These are phyloP conservation scores for Oceanites oceanicus DNA, from an alignment of 2,113 vertebrate species.

Conservation along the genomic window DNA sequence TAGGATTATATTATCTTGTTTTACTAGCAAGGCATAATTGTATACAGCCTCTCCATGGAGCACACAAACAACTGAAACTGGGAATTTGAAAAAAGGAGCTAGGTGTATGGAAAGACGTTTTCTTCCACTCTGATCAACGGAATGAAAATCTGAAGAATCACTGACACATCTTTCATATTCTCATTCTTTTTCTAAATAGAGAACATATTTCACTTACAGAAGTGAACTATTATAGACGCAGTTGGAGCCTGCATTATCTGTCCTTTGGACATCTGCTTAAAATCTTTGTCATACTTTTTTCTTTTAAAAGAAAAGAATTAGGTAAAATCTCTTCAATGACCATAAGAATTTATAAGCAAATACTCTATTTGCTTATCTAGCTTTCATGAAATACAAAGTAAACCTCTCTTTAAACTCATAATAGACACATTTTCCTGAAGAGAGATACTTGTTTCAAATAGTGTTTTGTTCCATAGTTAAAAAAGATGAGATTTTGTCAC, in stretches of 20 bases:
- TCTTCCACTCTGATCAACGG: neutral
- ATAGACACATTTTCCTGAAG: neutral
- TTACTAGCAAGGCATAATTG: conserved; percentile 43
- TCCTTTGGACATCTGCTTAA: neutral
- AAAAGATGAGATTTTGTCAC: neutral
- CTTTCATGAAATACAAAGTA: neutral
- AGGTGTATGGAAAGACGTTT: neutral
- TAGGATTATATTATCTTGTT: conserved; percentile 41
- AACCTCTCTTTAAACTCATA: neutral
- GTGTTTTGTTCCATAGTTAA: neutral
- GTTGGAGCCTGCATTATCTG: neutral
- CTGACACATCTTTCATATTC: neutral
- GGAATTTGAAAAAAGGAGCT: neutral
- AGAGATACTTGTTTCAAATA: neutral
- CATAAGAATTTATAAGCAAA: neutral
- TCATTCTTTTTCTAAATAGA: neutral
- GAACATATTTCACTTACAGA: neutral
- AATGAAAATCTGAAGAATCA: conserved; percentile 12
- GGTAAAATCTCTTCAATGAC: neutral
- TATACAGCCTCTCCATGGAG: neutral
- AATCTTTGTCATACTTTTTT: neutral
- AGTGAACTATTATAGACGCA: neutral
- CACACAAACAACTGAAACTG: neutral
- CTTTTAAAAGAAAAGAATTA: neutral
- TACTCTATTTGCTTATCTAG: neutral